Conservation (phyloP, 2,797 vertebrate genomes). For the Sebastes goodei region DNA sequence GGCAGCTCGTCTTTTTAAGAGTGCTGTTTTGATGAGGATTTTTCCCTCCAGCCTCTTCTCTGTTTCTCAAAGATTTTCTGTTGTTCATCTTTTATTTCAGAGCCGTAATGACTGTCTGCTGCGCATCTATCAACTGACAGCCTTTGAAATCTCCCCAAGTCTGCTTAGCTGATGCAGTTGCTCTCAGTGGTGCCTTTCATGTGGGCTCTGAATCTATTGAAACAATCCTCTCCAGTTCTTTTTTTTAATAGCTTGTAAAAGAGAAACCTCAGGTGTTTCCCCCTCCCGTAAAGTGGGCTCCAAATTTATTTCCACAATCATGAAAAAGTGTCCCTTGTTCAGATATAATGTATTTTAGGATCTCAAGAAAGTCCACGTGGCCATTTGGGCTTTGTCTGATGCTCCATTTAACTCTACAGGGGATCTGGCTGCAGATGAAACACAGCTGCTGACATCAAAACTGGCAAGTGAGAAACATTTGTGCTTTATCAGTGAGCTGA, state of each 20-base stretch:
- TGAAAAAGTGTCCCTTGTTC: not conserved
- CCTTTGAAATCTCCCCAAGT: conserved; percentile 67
- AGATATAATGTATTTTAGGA: conserved; percentile 1
- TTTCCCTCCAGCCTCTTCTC: conserved; percentile 51
- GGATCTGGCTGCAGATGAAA: conserved; percentile 67
- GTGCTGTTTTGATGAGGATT: conserved; percentile 63
- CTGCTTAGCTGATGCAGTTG: conserved; percentile 37
- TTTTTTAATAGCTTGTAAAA: conserved; percentile 33
- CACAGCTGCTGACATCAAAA: conserved; percentile 70
- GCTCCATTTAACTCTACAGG: conserved; percentile 43
- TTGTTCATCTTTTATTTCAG: conserved; percentile 69
- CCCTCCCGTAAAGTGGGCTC: not conserved
- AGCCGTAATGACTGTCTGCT: conserved; percentile 65
- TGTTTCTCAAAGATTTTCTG: conserved; percentile 50
- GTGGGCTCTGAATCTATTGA: conserved; percentile 37
- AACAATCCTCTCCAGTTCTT: conserved; percentile 36
- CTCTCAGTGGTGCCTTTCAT: conserved; percentile 56
- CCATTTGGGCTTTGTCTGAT: conserved; percentile 43
- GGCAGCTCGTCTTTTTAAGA: conserved; percentile 48
- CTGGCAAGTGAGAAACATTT: conserved; percentile 67
- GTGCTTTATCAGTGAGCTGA: conserved; percentile 74
- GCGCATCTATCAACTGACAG: conserved; percentile 59
- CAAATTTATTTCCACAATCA: conserved; percentile 6
- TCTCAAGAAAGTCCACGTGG: conserved; percentile 16
- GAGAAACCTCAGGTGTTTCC: conserved; percentile 6